phyloP scores from a whole-genome alignment of 2,113 vertebrate species.

The Salvator merianae region DNA sequence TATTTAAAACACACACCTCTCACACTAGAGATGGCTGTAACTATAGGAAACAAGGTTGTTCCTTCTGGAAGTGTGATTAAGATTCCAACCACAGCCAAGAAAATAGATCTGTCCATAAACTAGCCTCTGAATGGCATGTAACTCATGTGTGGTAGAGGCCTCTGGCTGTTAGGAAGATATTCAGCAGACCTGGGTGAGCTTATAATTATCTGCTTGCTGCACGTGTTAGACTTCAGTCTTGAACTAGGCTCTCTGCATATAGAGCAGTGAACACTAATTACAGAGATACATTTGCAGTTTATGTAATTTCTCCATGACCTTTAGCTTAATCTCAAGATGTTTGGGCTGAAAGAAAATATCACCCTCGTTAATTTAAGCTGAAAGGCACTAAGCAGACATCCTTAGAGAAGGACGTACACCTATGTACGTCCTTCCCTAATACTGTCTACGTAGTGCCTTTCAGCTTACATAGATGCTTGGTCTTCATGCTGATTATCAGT shows the following conservation, averaged over 20 bases:
- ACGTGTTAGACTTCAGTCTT: conserved; percentile 55
- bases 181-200: conserved; percentile 56
- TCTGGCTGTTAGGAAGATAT: conserved; percentile 45
- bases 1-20: too few relatives aligned
- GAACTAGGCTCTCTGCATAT: conserved; percentile 63
- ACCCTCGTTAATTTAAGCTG: conserved; percentile 71
- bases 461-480: conserved; percentile 54
- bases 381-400: conserved; percentile 56
- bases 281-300: conserved; percentile 64
- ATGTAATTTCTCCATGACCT: conserved; percentile 68
- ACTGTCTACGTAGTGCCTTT: too few relatives aligned
- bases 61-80: background rate
- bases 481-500: conserved; percentile 64
- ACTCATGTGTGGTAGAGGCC: conserved; percentile 1
- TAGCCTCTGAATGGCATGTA: background rate
- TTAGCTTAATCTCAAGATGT: conserved; percentile 72
- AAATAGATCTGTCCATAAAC: background rate
- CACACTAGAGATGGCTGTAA: too few relatives aligned
- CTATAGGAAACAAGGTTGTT: background rate
- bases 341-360: conserved; percentile 72
- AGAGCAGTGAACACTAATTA: conserved; percentile 61
- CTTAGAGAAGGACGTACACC: conserved; percentile 42
- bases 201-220: conserved; percentile 66
- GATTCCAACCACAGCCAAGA: background rate
- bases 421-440: too few relatives aligned